Evolutionary conservation across 2,888 invertebrate genomes (phyloP).

Genomic region (Meiosimyza decipiens): DNA sequence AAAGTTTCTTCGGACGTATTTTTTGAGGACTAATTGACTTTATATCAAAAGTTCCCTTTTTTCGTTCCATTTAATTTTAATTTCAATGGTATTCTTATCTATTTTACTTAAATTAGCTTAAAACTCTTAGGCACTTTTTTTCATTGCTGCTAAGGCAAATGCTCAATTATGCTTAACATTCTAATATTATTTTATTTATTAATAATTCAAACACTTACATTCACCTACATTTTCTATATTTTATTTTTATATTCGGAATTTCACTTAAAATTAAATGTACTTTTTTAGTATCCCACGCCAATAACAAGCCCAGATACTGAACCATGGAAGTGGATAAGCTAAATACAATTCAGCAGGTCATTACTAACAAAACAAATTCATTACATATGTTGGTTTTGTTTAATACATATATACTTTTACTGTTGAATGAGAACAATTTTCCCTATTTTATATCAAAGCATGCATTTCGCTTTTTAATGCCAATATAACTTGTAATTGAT

Average conservation of each 20-base stretch:
- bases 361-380: constrained; percentile 49
- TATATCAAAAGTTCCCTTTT: too few relatives aligned
- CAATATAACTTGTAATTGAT: too few relatives aligned
- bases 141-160: not conserved
- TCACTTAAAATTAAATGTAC: constrained; percentile 48
- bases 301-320: constrained; percentile 89
- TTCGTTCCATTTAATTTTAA: too few relatives aligned
- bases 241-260: constrained; percentile 36
- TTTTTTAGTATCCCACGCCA: constrained; percentile 84
- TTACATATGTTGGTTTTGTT: constrained; percentile 63
- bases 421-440: constrained; percentile 17
- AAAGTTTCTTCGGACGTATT: too few relatives aligned
- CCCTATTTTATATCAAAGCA: too few relatives aligned
- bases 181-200: constrained; percentile 24
- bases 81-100: too few relatives aligned
- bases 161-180: not conserved
- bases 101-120: too few relatives aligned
- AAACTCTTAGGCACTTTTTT: not conserved
- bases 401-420: constrained; percentile 37
- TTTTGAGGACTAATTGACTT: too few relatives aligned
- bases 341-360: constrained; percentile 50
- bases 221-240: constrained; percentile 13
- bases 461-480: too few relatives aligned
- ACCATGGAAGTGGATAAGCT: constrained; percentile 87
- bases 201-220: constrained; percentile 39